Evolutionary conservation across 2,888 invertebrate genomes (phyloP).

Genomic region (Parapristionchus giblindavisi): DNA sequence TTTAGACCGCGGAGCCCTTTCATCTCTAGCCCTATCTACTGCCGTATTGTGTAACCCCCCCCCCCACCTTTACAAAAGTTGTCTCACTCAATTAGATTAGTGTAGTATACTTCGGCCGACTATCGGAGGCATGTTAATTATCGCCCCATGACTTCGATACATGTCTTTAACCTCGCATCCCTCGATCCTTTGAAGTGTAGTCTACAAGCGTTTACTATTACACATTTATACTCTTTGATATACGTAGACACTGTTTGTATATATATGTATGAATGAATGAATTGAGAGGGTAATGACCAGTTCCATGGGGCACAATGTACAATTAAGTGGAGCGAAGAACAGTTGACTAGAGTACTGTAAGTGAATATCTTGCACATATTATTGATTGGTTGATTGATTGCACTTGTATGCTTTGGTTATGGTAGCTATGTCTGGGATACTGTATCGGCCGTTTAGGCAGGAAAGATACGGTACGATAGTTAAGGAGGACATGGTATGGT

Average conservation of each 20-base stretch:
- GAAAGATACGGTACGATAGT: neutral
- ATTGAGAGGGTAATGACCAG: conserved; percentile 17
- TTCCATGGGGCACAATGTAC: too few relatives aligned
- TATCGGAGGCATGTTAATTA: neutral
- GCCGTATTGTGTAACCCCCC: neutral
- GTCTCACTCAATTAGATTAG: neutral
- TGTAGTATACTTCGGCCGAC: neutral
- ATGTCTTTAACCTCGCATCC: neutral
- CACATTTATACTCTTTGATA: conserved; percentile 24
- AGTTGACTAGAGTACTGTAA: conserved; percentile 33
- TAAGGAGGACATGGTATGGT: neutral
- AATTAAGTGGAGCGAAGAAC: neutral
- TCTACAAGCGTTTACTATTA: conserved; percentile 23
- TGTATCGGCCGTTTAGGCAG: too few relatives aligned
- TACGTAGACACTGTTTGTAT: conserved; percentile 1
- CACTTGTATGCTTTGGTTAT: too few relatives aligned
- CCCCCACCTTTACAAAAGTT: neutral
- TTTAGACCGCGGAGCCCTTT: too few relatives aligned
- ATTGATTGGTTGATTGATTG: conserved; percentile 5
- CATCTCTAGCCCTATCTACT: neutral
- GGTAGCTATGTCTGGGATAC: too few relatives aligned
- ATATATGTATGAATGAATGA: conserved; percentile 19
- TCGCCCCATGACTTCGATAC: neutral
- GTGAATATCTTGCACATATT: conserved; percentile 20
- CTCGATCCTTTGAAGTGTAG: neutral